Percentiles rank a stretch among this genome's conserved stretches.
Evolutionary conservation across 2,888 invertebrate species (phyloP).

Genomic region (Lasioglossum morio): DNA sequence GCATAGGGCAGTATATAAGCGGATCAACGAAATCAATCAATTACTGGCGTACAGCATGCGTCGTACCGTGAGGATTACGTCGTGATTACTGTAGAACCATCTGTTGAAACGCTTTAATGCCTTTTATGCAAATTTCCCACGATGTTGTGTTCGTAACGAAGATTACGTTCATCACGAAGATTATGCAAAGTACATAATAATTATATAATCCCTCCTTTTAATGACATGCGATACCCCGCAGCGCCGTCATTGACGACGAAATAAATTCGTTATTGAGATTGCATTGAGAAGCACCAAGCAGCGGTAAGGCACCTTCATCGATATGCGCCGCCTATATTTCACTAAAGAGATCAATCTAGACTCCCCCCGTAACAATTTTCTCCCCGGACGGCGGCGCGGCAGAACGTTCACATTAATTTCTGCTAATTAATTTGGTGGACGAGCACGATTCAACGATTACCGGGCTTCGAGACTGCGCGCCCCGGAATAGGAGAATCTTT

Average conservation of each 20-base stretch:
- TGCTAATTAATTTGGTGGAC: constrained; percentile 69
- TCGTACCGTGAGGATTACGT: constrained; percentile 70
- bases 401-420: constrained; percentile 63
- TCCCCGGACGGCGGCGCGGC: background rate
- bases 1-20: constrained; percentile 72
- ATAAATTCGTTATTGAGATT: constrained; percentile 62
- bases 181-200: constrained; percentile 65
- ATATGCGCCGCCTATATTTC: constrained; percentile 52
- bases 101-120: constrained; percentile 71
- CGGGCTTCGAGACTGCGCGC: constrained; percentile 52
- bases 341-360: constrained; percentile 40
- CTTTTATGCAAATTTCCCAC: constrained; percentile 72
- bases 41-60: constrained; percentile 63
- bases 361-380: constrained; percentile 24
- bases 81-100: constrained; percentile 72
- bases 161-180: constrained; percentile 66
- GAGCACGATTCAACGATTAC: constrained; percentile 62
- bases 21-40: constrained; percentile 74
- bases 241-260: constrained; percentile 43
- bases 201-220: constrained; percentile 65
- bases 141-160: constrained; percentile 62
- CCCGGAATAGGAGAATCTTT: constrained; percentile 42
- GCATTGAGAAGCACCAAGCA: constrained; percentile 46
- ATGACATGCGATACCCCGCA: constrained; percentile 43
- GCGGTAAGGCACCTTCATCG: constrained; percentile 40